Conservation (phyloP, 2,113 vertebrate genomes). For the Crotalus viridis region DNA sequence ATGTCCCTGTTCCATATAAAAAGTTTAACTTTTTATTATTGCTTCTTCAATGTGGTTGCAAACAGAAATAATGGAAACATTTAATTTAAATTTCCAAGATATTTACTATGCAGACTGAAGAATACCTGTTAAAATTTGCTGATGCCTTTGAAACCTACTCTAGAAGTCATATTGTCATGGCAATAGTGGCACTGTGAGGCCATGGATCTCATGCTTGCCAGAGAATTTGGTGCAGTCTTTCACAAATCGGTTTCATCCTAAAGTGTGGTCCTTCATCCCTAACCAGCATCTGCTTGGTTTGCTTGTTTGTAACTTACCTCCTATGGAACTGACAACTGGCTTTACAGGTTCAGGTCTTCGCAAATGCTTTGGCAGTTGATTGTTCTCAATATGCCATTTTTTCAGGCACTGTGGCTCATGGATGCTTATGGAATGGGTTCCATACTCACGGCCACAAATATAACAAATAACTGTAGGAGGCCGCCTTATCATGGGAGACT, state of each 20-base stretch:
- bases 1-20: neutral
- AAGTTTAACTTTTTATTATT: neutral
- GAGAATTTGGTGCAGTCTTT: neutral
- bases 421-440: conserved; percentile 75
- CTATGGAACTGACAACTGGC: conserved; percentile 59
- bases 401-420: conserved; percentile 78
- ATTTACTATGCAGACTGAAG: neutral
- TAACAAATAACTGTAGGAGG: conserved; percentile 74
- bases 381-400: conserved; percentile 77
- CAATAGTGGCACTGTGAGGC: neutral
- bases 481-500: conserved; percentile 59
- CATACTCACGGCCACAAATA: conserved; percentile 73
- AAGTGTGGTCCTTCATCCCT: neutral
- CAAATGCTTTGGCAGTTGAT: conserved; percentile 68
- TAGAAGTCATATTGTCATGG: neutral
- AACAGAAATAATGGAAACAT: neutral
- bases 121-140: neutral
- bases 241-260: neutral
- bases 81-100: neutral
- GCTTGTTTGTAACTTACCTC: conserved; percentile 63
- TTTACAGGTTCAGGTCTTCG: conserved; percentile 71
- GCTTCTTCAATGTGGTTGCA: neutral
- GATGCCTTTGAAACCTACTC: neutral
- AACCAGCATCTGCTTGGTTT: neutral
- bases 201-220: neutral